A percentile compares a stretch with the other conserved stretches of the same genome.
Evolutionary conservation across 1,140 invertebrate genomes (phyloP).

Genomic region (Ceratina australensis): DNA sequence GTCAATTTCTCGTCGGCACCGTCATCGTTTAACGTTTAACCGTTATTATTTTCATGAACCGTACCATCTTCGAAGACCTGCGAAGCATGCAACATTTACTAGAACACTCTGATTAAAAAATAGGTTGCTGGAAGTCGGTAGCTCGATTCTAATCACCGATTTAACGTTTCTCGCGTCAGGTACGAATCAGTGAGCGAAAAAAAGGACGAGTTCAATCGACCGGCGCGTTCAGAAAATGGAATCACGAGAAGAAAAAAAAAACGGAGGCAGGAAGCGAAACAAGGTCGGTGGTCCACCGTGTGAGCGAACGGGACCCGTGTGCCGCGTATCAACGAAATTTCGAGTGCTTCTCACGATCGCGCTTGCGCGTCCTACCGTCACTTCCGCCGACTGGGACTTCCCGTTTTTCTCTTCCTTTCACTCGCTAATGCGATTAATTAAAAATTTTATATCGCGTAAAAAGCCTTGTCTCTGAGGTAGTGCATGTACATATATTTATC

Average conservation of each 20-base stretch:
- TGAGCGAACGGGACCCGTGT: not conserved
- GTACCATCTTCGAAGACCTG: not conserved
- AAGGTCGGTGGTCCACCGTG: not conserved
- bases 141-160: conserved; percentile 24
- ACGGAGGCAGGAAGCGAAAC: not conserved
- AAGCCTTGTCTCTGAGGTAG: conserved; percentile 50
- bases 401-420: not conserved
- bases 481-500: conserved; percentile 26
- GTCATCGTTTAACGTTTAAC: too few relatives aligned
- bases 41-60: too few relatives aligned
- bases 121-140: not conserved
- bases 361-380: conserved; percentile 14
- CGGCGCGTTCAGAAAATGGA: conserved; percentile 3
- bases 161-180: conserved; percentile 44
- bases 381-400: not conserved
- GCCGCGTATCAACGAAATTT: conserved; percentile 5
- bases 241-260: too few relatives aligned
- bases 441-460: conserved; percentile 43
- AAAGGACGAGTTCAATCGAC: conserved; percentile 40
- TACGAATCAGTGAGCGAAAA: conserved; percentile 51
- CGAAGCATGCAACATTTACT: not conserved
- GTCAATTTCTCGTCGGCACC: too few relatives aligned
- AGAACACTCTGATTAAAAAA: too few relatives aligned
- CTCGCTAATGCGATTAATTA: conserved; percentile 43
- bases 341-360: conserved; percentile 18